Evolutionary conservation across 2,113 vertebrate genomes (phyloP), one percentile per base, ranked within the genome.

Genomic region (Microcebus lehilahytsara): DNA sequence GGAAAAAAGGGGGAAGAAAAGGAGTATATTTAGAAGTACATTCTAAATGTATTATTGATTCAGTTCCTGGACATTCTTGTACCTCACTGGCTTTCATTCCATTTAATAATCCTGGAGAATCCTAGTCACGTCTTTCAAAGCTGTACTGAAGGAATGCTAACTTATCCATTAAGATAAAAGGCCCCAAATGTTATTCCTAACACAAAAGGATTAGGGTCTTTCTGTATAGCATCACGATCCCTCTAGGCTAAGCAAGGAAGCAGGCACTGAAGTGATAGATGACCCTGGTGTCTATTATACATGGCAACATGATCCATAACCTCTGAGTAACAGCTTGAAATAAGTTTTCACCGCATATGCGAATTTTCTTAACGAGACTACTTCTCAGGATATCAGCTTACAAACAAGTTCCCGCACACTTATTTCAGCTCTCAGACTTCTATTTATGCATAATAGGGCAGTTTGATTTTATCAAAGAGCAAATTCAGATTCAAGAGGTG

Each of bases 21-120:
- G 19, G 46, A 62, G 17, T 75, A n/a, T 25, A 62, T 66, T 72
- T 23, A 58, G 72, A 71, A 72, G 2, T 37, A 0, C 12, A 78
- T 80, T 96, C 84, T 77, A 71, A 95, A 97, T 96, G 13, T 81
- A 34, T 95, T 97, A 97, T 51, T 97, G 95, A 94, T 94, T 98
- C 86, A 85, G 22, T 74, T 91, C 92, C 87, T 93, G 97, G 51
- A 66, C 88, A 71, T 12, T 72, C 30, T 2, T 96, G 72, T 56
- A 72, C 85, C 69, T 2, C 0, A 93, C 53, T 56, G 46, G 0
- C 58, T 98, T 97, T 89, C 91, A 23, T 53, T 27, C 69, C 2
- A 4, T 84, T 72, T 83, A 97, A 97, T 91, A 97, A 95, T 77
- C 51, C 69, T 14, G 0, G 19, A 96, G 53, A 14, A 96, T 90